Percentiles rank a stretch among this genome's conserved stretches.
phyloP scores from a whole-genome alignment of 2,888 invertebrate species.

The Phyto melanocephala region DNA sequence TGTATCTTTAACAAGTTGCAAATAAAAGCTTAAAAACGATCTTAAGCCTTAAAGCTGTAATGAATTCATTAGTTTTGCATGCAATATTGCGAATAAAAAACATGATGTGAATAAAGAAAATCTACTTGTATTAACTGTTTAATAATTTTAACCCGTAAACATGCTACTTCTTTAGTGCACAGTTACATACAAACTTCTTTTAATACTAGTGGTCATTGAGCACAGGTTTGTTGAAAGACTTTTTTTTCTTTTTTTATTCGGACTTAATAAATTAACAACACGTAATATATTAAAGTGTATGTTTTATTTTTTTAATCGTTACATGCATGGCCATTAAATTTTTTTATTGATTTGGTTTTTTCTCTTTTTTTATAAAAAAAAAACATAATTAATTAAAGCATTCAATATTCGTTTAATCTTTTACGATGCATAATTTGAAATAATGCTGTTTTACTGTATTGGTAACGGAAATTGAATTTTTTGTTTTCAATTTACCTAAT shows the following conservation, averaged over 20 bases:
- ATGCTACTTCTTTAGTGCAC: not conserved
- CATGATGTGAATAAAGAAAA: conserved; percentile 37
- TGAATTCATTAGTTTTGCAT: conserved; percentile 58
- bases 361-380: not conserved
- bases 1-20: conserved; percentile 32
- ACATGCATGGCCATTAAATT: conserved; percentile 19
- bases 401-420: not conserved
- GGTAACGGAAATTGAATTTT: conserved; percentile 34
- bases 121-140: conserved; percentile 28
- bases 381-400: conserved; percentile 3
- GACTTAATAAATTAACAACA: conserved; percentile 51
- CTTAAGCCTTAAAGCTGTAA: conserved; percentile 45
- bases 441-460: conserved; percentile 3
- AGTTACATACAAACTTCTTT: not conserved
- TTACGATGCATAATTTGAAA: not conserved
- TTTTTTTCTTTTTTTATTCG: not conserved
- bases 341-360: not conserved
- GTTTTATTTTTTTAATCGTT: conserved; percentile 25
- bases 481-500: not conserved
- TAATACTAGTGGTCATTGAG: conserved; percentile 29
- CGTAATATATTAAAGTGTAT: conserved; percentile 52
- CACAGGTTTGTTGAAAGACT: not conserved
- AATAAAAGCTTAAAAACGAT: conserved; percentile 17
- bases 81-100: conserved; percentile 18
- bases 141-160: not conserved